These are phyloP conservation scores for Heteromyza rotundicornis DNA, from an alignment of 2,888 invertebrate species.

Conservation along the genomic window DNA sequence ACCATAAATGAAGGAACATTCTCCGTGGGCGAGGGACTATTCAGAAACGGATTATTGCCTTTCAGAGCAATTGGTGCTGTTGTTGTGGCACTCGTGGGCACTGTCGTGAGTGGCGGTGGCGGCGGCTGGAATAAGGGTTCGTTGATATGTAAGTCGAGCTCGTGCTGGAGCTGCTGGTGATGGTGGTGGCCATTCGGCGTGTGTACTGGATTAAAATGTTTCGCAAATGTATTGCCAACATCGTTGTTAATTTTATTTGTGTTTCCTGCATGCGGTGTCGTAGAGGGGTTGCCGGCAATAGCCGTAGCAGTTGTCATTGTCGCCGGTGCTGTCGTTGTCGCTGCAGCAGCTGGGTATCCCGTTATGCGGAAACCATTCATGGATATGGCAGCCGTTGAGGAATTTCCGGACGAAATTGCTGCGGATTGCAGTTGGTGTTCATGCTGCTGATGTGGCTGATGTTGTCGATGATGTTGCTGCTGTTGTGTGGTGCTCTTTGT, in stretches of 20 bases:
- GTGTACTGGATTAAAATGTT: conserved; percentile 28
- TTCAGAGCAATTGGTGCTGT: conserved; percentile 58
- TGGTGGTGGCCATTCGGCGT: conserved; percentile 24
- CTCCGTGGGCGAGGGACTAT: conserved; percentile 55
- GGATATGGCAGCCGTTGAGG: conserved; percentile 21
- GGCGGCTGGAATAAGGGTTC: conserved; percentile 45
- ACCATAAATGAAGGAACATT: background rate
- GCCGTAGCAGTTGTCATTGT: conserved; percentile 14
- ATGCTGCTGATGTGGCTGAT: conserved; percentile 17
- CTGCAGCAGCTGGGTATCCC: conserved; percentile 49
- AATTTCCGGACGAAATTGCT: conserved; percentile 16
- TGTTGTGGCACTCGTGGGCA: conserved; percentile 39
- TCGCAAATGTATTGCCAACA: conserved; percentile 25
- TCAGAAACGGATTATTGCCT: conserved; percentile 55
- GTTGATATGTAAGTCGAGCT: conserved; percentile 51
- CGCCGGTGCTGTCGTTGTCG: conserved; percentile 29
- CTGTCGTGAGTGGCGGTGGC: conserved; percentile 46
- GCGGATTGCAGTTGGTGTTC: conserved; percentile 15
- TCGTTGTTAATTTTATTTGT: conserved; percentile 35
- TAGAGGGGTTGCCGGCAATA: background rate
- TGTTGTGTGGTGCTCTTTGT: conserved; percentile 22
- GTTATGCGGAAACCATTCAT: conserved; percentile 57
- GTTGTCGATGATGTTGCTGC: conserved; percentile 25
- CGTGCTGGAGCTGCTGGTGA: conserved; percentile 33
- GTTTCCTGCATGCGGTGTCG: conserved; percentile 20